A percentile compares a stretch with the other conserved stretches of the same genome.
Conservation (phyloP, 2,113 vertebrate genomes). For the Himantopus leucocephalus region DNA sequence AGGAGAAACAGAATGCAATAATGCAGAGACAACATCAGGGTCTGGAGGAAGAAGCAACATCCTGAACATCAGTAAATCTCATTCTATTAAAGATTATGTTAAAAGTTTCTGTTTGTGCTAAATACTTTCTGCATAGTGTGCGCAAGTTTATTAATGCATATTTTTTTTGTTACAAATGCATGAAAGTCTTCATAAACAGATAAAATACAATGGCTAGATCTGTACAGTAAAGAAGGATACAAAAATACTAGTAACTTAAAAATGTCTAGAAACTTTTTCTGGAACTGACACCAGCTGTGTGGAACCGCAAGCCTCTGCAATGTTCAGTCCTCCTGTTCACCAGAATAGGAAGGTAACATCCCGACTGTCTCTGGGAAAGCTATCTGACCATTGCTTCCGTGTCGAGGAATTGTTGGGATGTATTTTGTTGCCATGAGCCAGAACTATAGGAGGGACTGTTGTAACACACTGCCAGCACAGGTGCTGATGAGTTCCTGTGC, state of each 20-base stretch:
- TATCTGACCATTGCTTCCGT: neutral
- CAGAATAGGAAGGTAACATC: neutral
- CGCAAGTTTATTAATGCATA: neutral
- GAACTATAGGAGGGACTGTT: neutral
- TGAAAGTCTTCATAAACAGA: neutral
- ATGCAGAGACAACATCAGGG: neutral
- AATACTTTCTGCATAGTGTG: neutral
- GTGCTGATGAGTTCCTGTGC: neutral
- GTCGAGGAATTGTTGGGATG: neutral
- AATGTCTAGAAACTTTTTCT: neutral
- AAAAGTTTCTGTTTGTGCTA: neutral
- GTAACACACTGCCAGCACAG: fast-evolving
- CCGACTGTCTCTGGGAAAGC: neutral
- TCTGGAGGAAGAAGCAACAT: neutral
- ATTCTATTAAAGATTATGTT: neutral
- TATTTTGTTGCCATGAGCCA: neutral
- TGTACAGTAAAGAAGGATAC: neutral
- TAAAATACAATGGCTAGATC: neutral
- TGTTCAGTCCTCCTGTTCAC: neutral
- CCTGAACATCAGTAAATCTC: neutral
- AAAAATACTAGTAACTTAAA: neutral
- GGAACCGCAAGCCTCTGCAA: neutral
- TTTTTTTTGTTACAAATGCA: neutral
- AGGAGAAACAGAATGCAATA: neutral
- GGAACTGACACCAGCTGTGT: neutral